Conservation (phyloP, 2,797 vertebrate genomes). For the Chaunax sp. region DNA sequence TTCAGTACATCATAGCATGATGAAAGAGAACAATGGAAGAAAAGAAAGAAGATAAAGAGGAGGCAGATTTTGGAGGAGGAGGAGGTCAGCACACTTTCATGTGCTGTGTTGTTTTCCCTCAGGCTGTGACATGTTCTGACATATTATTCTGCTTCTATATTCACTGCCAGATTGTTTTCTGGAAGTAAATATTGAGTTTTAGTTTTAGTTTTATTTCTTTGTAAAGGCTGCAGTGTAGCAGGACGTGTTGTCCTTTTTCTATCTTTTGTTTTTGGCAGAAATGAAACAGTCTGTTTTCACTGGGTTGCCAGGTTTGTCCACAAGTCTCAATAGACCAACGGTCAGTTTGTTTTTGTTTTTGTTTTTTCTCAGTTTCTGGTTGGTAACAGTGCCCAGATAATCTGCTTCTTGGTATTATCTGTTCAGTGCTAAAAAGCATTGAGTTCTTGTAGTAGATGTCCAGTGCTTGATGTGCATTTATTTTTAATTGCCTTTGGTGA, state of each 20-base stretch:
- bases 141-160: conserved; percentile 1
- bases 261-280: conserved; percentile 19
- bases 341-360: conserved; percentile 20
- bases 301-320: conserved; percentile 23
- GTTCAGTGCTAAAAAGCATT: conserved; percentile 18
- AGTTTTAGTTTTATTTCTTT: conserved; percentile 18
- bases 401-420: conserved; percentile 30
- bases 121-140: conserved; percentile 26
- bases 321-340: conserved; percentile 21
- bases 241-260: conserved; percentile 12
- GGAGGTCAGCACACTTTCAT: not conserved
- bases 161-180: not conserved
- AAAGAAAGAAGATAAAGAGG: not conserved
- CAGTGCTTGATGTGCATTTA: conserved; percentile 13
- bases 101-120: conserved; percentile 16
- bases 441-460: conserved; percentile 12
- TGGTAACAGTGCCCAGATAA: conserved; percentile 11
- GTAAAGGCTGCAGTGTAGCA: conserved; percentile 1
- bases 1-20: no score
- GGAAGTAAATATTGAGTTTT: conserved; percentile 13
- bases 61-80: not conserved
- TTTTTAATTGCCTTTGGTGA: conserved; percentile 2
- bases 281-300: conserved; percentile 13
- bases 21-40: not conserved
- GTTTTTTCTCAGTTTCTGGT: conserved; percentile 30